Percentiles rank a stretch among this genome's conserved stretches.
Conservation (phyloP, 2,797 vertebrate genomes). For the Bryconaethiops microstoma region DNA sequence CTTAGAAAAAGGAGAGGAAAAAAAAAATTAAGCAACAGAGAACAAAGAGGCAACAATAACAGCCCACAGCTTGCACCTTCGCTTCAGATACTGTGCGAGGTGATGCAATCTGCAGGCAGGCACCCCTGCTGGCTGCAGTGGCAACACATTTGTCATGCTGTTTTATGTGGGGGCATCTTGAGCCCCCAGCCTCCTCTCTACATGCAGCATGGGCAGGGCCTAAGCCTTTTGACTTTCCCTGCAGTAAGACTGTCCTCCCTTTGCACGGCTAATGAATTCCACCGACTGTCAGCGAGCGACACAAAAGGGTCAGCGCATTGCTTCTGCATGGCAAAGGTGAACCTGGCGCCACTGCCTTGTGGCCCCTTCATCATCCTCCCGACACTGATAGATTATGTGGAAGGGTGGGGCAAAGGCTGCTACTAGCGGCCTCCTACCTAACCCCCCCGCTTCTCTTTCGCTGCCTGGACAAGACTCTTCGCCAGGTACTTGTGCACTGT, state of each 20-base stretch:
- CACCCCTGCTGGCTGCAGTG: slow-evolving; percentile 27
- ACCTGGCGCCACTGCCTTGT: slow-evolving; percentile 7
- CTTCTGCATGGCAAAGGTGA: slow-evolving; percentile 28
- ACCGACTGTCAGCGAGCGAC: slow-evolving; percentile 10
- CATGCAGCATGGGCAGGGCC: not conserved
- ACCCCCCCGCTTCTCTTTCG: not conserved
- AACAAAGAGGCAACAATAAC: slow-evolving; percentile 20
- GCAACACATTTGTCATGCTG: slow-evolving; percentile 33
- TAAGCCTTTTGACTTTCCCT: slow-evolving; percentile 35
- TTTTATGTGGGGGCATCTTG: slow-evolving; percentile 30
- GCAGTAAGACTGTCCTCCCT: slow-evolving; percentile 22
- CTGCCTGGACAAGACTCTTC: not conserved
- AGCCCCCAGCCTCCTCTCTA: not conserved
- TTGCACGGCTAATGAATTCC: slow-evolving; percentile 25
- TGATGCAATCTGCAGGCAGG: slow-evolving; percentile 27
- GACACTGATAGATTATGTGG: slow-evolving; percentile 29
- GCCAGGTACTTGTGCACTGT: not conserved
- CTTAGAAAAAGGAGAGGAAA: not conserved
- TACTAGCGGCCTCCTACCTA: not conserved
- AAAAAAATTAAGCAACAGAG: not conserved
- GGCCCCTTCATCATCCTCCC: slow-evolving; percentile 23
- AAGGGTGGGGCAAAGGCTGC: not conserved
- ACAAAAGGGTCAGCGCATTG: slow-evolving; percentile 28
- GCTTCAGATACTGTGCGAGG: slow-evolving; percentile 7
- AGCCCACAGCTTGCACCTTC: not conserved